Base-by-base conservation (phyloP, 1,140 invertebrate species). In the Caenorhabditis brenneri region DNA sequence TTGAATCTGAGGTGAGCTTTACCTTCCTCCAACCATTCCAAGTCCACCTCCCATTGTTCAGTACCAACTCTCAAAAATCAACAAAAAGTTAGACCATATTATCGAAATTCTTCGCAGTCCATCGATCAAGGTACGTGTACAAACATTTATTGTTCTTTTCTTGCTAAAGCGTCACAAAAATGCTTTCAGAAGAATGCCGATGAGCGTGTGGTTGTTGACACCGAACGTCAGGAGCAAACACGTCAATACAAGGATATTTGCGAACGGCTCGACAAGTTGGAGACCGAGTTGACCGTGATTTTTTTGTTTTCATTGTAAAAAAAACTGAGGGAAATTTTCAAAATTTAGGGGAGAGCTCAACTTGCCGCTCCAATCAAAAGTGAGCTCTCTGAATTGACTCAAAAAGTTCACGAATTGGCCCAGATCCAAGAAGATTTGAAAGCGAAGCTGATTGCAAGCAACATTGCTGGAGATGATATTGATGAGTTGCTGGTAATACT, bases 241-340 rank as follows among this genome's bases (percentile, higher is more conserved):
- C 65, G 65, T 74, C 33, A 74, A 39, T 74, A 74, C 36, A 74
- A 42, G 65, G 65, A 74, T 74, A 74, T 74, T 74, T 74, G 65
- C 65, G 36, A 74, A 24, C 33, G 65, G 65, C 65, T 74, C n/a
- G 65, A 74, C 65, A 74, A 74, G n/a, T 74, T 74, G 65, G 65
- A 74, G 36, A 24, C 65, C 6, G 65, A 42, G 33, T 74, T 74
- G 36, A 74, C 65, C 46, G 65, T 74, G 10, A 65, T 10, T 36
- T 58, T 51, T 51, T 51, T 12, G 24, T 27, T 55, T 24, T 22
- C 9, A 10, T 15, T 27, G 48, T n/a, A 19, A 0, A 31, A 65
- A 2, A n/a, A 29, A 36, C 1, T 65, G 15, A 0, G 31, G 24
- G 7, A 33, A 6, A 4, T 5, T 16, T 36, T 15, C 33, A n/a